A percentile compares a stretch with the other conserved stretches of the same genome.
Evolutionary conservation across 2,113 vertebrate species (phyloP).

Genomic region (Trichomycterus rosablanca): DNA sequence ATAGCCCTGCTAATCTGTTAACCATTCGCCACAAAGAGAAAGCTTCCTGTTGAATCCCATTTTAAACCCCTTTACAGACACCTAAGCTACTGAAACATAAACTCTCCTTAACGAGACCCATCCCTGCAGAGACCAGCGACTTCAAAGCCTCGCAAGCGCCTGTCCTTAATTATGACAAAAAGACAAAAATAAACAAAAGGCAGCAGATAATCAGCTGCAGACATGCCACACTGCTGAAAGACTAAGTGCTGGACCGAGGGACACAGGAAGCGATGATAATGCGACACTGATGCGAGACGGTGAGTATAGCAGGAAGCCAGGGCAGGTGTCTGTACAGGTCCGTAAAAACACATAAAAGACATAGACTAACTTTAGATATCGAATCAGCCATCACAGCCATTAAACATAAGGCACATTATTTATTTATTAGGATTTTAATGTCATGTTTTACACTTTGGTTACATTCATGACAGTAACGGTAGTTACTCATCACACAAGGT

Average conservation of each 20-base stretch:
- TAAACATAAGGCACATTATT: no score
- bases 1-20: slow-evolving; percentile 37
- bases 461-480: no score
- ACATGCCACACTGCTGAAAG: background rate
- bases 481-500: no score
- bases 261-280: slow-evolving; percentile 59
- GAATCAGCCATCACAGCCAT: no score
- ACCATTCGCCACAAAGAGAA: slow-evolving; percentile 31
- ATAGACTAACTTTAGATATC: no score
- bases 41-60: slow-evolving; percentile 33
- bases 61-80: slow-evolving; percentile 17
- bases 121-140: slow-evolving; percentile 53
- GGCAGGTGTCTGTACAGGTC: slow-evolving; percentile 57
- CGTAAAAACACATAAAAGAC: slow-evolving; percentile 48
- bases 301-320: slow-evolving; percentile 66
- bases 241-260: slow-evolving; percentile 49
- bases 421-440: no score
- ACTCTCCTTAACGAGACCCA: slow-evolving; percentile 49
- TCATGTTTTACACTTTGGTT: no score
- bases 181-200: slow-evolving; percentile 59
- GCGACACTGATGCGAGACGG: no score
- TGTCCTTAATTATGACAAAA: slow-evolving; percentile 55
- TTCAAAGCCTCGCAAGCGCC: slow-evolving; percentile 47
- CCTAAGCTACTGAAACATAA: slow-evolving; percentile 57
- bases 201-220: slow-evolving; percentile 62